Evolutionary conservation across 2,888 invertebrate genomes (phyloP), one percentile per base, ranked within the genome.

Genomic region (Molanna angustata): DNA sequence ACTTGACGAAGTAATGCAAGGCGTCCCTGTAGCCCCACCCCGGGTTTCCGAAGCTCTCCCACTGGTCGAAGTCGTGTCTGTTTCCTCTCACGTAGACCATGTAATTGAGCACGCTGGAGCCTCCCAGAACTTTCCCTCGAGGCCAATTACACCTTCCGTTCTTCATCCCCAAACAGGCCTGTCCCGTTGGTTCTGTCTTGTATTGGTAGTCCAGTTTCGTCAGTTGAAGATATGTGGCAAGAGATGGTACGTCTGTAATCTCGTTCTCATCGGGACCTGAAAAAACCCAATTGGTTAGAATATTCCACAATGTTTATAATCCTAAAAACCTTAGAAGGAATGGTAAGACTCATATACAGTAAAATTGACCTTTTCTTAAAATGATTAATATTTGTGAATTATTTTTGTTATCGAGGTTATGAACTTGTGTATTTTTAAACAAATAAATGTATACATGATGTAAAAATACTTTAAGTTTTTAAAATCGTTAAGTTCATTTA

Each of bases 81-180:
- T 86, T 90, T 7, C 94, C 94, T 57, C 94, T 74, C 0, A 93
- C 89, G 67, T 94, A 94, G 2, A 94, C 77, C 94, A 94, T 93
- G 67, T 90, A 90, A 67, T 94, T 94, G 1, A 94, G 74, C 0
- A 89, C 88, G 61, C 89, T 88, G 1, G 88, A 88, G 1, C 94
- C 94, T 2, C 95, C 95, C 0, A 95, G 78, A 1, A 94, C 90
- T 69, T 91, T 92, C 16, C 91, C 91, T 42, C 95, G 75, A 0
- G 92, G 91, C 92, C 91, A 92, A 68, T 89, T 91, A 71, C 92
- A 92, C 49, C 86, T 79, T 42, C 84, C 85, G 56, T 85, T 85
- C 63, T 86, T 86, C 84, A 92, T 89, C 11, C 88, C 91, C 56
- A 91, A 71, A 62, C 92, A 92, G 1, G 91, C 88, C 63, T 82